Evolutionary conservation across 2,888 invertebrate genomes (phyloP).

Genomic region (Brachyptera risi): DNA sequence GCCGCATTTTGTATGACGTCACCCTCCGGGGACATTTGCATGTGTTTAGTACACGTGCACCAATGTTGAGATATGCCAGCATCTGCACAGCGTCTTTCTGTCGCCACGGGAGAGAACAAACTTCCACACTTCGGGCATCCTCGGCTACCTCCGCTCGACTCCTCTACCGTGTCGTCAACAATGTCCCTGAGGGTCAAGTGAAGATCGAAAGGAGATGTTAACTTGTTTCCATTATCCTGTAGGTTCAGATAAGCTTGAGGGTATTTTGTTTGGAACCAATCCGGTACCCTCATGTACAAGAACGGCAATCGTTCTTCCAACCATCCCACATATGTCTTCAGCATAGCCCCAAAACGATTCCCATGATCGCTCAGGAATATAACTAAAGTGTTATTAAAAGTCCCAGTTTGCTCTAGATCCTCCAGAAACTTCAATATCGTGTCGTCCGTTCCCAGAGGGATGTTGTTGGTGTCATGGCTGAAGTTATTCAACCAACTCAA

Average conservation of each 20-base stretch:
- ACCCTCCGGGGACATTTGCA: slow-evolving; percentile 41
- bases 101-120: slow-evolving; percentile 55
- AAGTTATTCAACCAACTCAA: slow-evolving; percentile 76
- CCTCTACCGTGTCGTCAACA: slow-evolving; percentile 41
- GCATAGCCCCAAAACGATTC: slow-evolving; percentile 67
- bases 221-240: slow-evolving; percentile 57
- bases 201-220: slow-evolving; percentile 72
- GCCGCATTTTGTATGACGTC: slow-evolving; percentile 52
- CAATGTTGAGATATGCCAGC: slow-evolving; percentile 66
- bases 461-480: slow-evolving; percentile 66
- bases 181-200: slow-evolving; percentile 67
- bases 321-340: slow-evolving; percentile 65
- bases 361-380: slow-evolving; percentile 78
- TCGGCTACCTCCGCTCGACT: background rate
- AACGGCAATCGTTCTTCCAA: slow-evolving; percentile 74
- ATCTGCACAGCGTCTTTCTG: slow-evolving; percentile 62
- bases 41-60: slow-evolving; percentile 57
- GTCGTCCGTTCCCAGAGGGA: slow-evolving; percentile 62
- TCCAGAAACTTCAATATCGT: slow-evolving; percentile 55
- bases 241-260: slow-evolving; percentile 55
- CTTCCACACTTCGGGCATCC: slow-evolving; percentile 61
- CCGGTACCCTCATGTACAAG: slow-evolving; percentile 64
- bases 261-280: slow-evolving; percentile 53
- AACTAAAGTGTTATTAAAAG: slow-evolving; percentile 61
- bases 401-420: slow-evolving; percentile 54